These are phyloP conservation scores for Piaya cayana DNA, from an alignment of 2,113 vertebrate genomes.

Conservation along the genomic window DNA sequence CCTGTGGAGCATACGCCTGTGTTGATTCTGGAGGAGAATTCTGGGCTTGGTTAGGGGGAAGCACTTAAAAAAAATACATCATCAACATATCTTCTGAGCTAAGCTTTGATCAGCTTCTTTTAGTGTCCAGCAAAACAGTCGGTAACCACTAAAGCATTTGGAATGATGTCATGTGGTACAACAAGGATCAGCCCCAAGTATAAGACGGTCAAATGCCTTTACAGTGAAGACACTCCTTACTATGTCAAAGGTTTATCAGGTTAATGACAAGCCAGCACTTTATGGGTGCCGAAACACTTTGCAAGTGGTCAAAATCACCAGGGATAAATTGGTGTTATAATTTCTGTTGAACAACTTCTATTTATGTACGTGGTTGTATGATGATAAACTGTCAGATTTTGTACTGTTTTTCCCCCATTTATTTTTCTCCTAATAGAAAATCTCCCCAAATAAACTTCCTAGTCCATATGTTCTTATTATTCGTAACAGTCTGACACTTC, in stretches of 20 bases:
- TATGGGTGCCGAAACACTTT: not conserved
- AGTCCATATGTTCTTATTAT: not conserved
- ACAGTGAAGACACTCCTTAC: slow-evolving; percentile 7
- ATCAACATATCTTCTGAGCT: slow-evolving; percentile 1
- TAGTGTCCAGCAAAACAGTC: slow-evolving; percentile 1
- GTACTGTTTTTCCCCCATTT: not conserved
- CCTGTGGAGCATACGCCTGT: accelerated
- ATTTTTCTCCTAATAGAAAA: not conserved
- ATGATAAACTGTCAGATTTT: not conserved
- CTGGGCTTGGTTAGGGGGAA: not conserved
- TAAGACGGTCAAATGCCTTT: slow-evolving; percentile 27
- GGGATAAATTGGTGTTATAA: not conserved
- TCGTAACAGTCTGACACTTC: not conserved
- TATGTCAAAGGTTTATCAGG: not conserved
- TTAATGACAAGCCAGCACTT: not conserved
- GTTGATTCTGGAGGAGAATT: slow-evolving; percentile 16
- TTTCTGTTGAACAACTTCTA: not conserved
- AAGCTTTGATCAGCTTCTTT: slow-evolving; percentile 49
- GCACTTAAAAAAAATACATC: not conserved
- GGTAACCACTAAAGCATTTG: slow-evolving; percentile 42
- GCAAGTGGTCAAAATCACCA: not conserved
- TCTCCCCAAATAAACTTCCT: not conserved
- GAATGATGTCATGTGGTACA: slow-evolving; percentile 25
- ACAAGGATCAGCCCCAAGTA: not conserved
- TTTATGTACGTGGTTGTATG: not conserved